Evolutionary conservation across 2,888 invertebrate genomes (phyloP).

Genomic region (Tolmerus cingulatus): DNA sequence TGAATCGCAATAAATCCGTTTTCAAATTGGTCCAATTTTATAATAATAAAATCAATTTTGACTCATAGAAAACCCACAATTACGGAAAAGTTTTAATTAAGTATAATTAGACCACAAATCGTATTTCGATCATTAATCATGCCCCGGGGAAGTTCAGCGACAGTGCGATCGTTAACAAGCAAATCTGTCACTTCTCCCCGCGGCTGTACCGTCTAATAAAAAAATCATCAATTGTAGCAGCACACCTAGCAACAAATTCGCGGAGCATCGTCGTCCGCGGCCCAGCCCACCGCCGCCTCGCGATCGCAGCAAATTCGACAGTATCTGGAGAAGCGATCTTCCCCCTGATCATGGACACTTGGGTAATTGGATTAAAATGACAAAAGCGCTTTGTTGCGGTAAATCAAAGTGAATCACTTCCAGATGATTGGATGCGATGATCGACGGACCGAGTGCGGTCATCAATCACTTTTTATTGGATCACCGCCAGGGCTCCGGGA

Average conservation of each 20-base stretch:
- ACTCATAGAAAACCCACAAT: neutral
- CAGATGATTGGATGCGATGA: constrained; percentile 30
- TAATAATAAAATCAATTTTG: neutral
- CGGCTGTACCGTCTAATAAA: neutral
- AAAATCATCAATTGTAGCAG: neutral
- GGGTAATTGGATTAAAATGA: constrained; percentile 12
- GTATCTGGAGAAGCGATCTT: neutral
- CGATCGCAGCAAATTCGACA: neutral
- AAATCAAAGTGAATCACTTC: constrained; percentile 30
- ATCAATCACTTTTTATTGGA: constrained; percentile 39
- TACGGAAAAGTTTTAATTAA: neutral
- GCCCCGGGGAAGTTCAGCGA: neutral
- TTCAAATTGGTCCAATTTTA: neutral
- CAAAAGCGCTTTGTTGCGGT: neutral
- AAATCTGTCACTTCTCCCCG: neutral
- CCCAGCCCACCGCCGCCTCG: neutral
- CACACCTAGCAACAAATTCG: neutral
- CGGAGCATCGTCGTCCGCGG: neutral
- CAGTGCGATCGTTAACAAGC: neutral
- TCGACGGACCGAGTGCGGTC: constrained; percentile 20
- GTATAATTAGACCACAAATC: neutral
- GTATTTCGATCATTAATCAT: neutral
- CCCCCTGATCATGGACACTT: neutral
- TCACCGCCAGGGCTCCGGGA: constrained; percentile 8
- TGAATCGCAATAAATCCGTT: neutral